These are phyloP conservation scores for Callionymus lyra DNA, from an alignment of 2,113 vertebrate species.

Conservation along the genomic window DNA sequence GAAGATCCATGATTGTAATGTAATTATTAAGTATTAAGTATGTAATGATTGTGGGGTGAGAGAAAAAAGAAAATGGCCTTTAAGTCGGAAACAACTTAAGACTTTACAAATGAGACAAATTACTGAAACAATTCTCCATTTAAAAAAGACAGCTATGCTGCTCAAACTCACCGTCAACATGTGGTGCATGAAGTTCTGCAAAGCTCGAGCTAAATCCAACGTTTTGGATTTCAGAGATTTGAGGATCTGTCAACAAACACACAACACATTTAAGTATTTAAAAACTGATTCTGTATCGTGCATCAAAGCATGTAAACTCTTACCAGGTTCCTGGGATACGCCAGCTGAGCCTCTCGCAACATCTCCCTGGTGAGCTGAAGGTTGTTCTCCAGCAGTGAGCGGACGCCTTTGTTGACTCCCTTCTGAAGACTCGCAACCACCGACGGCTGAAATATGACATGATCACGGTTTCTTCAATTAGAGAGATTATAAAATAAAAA, in stretches of 20 bases:
- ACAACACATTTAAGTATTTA: not conserved
- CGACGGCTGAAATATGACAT: constrained; percentile 57
- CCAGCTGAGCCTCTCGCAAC: constrained; percentile 58
- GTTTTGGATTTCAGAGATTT: constrained; percentile 64
- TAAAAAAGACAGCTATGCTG: too few species aligned
- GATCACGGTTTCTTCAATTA: too few species aligned
- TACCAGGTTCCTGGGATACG: constrained; percentile 68
- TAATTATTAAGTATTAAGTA: too few species aligned
- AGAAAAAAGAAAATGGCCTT: too few species aligned
- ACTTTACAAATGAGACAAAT: too few species aligned
- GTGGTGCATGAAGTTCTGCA: constrained; percentile 65
- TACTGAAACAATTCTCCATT: too few species aligned
- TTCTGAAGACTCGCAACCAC: constrained; percentile 53
- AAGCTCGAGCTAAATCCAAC: constrained; percentile 52
- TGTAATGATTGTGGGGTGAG: too few species aligned
- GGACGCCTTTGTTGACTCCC: constrained; percentile 69
- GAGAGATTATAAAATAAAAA: too few species aligned
- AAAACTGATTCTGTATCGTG: too few species aligned
- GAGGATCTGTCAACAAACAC: constrained; percentile 58
- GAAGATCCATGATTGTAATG: too few species aligned
- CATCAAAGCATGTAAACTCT: constrained; percentile 6
- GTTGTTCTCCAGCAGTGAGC: constrained; percentile 63
- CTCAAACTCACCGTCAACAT: constrained; percentile 69
- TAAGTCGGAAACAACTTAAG: too few species aligned
- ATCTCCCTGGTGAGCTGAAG: constrained; percentile 58